Evolutionary conservation across 2,113 vertebrate genomes (phyloP).

Genomic region (Daubentonia madagascariensis): DNA sequence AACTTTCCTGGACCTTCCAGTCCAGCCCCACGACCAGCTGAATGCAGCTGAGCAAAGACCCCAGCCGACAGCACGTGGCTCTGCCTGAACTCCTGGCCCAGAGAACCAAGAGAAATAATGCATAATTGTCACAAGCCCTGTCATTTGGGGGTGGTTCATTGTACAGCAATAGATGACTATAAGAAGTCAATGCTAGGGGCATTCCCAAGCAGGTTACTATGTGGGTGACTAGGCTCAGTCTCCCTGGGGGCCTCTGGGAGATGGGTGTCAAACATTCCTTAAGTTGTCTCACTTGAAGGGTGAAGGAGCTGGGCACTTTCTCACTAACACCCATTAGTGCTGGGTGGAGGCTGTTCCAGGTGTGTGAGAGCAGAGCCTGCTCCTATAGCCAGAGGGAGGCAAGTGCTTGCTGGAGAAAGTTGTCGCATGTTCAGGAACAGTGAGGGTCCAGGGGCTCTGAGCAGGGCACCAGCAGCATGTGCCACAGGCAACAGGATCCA

Average conservation of each 20-base stretch:
- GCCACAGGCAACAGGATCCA: not conserved
- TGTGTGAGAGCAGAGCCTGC: not conserved
- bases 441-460: not conserved
- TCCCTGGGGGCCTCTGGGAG: not conserved
- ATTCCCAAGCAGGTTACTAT: not conserved
- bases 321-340: not conserved
- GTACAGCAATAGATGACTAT: not conserved
- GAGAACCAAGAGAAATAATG: not conserved
- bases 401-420: not conserved
- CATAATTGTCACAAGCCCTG: not conserved
- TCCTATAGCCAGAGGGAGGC: not conserved
- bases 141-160: not conserved
- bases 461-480: not conserved
- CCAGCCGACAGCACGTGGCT: rapidly evolving
- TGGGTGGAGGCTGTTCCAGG: not conserved
- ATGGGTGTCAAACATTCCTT: not conserved
- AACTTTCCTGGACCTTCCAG: not conserved
- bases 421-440: rapidly evolving
- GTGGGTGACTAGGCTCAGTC: not conserved
- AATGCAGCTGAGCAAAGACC: not conserved
- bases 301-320: not conserved
- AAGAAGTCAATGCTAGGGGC: not conserved
- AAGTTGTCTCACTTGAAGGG: not conserved
- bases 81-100: not conserved
- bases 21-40: not conserved